Evolutionary conservation across 2,113 vertebrate species (phyloP).

Genomic region (Australoheros scitulus): DNA sequence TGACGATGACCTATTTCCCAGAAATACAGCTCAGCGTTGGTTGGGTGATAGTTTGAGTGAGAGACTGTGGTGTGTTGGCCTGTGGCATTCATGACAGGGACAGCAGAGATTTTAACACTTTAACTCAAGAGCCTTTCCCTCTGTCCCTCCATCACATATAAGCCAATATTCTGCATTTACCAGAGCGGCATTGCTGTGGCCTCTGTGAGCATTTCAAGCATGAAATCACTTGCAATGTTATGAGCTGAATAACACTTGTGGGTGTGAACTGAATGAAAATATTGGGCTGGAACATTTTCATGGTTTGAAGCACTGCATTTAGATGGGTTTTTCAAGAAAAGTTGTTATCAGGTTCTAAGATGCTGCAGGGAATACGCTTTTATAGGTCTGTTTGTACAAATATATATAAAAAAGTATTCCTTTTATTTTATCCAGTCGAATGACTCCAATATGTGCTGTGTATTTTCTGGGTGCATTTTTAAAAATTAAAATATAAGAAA

Average conservation of each 20-base stretch:
- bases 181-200: constrained; percentile 34
- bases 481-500: background rate
- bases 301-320: constrained; percentile 18
- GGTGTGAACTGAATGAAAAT: constrained; percentile 42
- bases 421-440: background rate
- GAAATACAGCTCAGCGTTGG: constrained; percentile 36
- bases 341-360: background rate
- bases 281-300: background rate
- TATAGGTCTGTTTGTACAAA: background rate
- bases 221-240: constrained; percentile 54
- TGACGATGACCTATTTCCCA: constrained; percentile 69
- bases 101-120: constrained; percentile 50
- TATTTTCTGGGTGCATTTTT: background rate
- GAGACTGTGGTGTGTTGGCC: constrained; percentile 34
- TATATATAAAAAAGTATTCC: background rate
- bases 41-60: constrained; percentile 38
- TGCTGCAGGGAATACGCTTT: background rate
- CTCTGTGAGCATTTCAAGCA: constrained; percentile 37
- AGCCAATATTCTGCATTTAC: constrained; percentile 60
- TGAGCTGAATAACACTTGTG: constrained; percentile 21
- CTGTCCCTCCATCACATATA: constrained; percentile 16
- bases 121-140: constrained; percentile 14
- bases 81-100: constrained; percentile 35
- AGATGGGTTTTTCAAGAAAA: constrained; percentile 3
- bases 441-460: background rate